Evolutionary conservation across 2,888 invertebrate genomes (phyloP).

Genomic region (Dinocampus coccinellae): DNA sequence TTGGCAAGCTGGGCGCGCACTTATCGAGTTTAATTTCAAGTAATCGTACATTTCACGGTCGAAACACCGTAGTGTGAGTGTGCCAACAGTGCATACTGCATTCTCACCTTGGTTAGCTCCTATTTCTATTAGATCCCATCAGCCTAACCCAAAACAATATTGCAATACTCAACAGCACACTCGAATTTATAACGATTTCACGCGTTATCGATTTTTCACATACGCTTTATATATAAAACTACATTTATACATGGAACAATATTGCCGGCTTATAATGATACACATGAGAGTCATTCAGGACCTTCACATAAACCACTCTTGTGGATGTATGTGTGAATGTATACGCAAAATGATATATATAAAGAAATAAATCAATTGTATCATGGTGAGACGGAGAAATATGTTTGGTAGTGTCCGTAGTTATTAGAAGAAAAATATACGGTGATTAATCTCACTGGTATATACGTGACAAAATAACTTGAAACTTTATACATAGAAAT

Average conservation of each 20-base stretch:
- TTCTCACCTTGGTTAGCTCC: constrained; percentile 1
- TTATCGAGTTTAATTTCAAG: constrained; percentile 56
- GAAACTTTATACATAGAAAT: background rate
- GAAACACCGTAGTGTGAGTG: constrained; percentile 11
- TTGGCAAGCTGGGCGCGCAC: constrained; percentile 26
- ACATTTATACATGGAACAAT: background rate
- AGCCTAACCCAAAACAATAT: background rate
- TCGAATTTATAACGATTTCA: constrained; percentile 15
- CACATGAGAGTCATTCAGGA: background rate
- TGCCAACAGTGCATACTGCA: background rate
- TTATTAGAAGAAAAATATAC: background rate
- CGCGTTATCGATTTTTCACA: constrained; percentile 1
- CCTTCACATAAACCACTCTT: background rate
- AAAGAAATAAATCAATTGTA: too few species aligned
- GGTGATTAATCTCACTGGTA: background rate
- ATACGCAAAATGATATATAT: background rate
- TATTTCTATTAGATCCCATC: background rate
- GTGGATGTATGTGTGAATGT: background rate
- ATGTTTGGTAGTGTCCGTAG: background rate
- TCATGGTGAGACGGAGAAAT: background rate
- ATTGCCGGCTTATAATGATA: background rate
- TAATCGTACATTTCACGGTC: constrained; percentile 51
- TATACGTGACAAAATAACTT: too few species aligned
- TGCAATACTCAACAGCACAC: constrained; percentile 7
- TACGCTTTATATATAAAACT: background rate